Conservation (phyloP, 1,140 invertebrate species). For the Zaprionus gabonicus region DNA sequence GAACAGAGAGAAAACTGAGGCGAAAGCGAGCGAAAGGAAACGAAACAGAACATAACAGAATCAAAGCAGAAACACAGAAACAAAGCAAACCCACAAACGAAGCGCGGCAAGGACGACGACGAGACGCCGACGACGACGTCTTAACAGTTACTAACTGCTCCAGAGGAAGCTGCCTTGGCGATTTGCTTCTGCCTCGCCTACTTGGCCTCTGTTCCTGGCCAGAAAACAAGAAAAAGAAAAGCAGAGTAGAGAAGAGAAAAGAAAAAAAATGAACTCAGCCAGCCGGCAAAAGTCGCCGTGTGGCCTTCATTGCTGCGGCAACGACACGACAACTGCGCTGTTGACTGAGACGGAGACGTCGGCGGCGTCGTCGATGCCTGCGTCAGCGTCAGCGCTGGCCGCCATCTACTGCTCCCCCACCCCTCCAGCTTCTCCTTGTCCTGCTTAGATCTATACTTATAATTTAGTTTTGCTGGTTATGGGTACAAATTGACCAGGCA, state of each 20-base stretch:
- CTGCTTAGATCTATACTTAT: slow-evolving; percentile 47
- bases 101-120: slow-evolving; percentile 55
- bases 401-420: background rate
- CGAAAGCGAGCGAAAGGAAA: slow-evolving; percentile 31
- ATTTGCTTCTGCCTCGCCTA: background rate
- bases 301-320: slow-evolving; percentile 69
- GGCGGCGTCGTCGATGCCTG: background rate
- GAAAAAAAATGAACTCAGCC: slow-evolving; percentile 45
- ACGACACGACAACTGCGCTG: slow-evolving; percentile 16
- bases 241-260: background rate
- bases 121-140: slow-evolving; percentile 75
- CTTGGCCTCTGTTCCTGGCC: background rate
- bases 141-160: slow-evolving; percentile 81
- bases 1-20: slow-evolving; percentile 20
- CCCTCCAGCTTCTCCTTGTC: slow-evolving; percentile 10
- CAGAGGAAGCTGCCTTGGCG: slow-evolving; percentile 60
- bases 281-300: slow-evolving; percentile 73
- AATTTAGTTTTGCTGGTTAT: slow-evolving; percentile 55
- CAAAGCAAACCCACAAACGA: slow-evolving; percentile 38
- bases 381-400: slow-evolving; percentile 21
- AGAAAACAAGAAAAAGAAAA: background rate
- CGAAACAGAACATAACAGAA: background rate
- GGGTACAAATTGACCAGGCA: slow-evolving; percentile 45
- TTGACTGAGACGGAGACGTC: background rate
- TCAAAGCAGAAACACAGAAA: background rate